phyloP scores from a whole-genome alignment of 1,140 invertebrate species.

The Danaus plexippus region DNA sequence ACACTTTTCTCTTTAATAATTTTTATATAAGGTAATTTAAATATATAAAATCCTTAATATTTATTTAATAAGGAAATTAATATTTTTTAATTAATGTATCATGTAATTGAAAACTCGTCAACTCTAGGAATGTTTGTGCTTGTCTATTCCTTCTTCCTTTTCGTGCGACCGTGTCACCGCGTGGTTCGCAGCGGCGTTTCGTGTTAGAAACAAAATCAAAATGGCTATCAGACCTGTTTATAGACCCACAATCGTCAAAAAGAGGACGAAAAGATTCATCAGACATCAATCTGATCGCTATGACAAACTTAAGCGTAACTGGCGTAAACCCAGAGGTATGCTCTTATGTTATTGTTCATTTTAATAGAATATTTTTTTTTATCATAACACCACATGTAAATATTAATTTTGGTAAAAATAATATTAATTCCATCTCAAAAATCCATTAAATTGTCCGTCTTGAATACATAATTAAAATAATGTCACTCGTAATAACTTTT shows the following conservation, averaged over 20 bases:
- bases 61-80: too few relatives aligned
- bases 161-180: conserved; percentile 68
- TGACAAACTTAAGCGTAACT: conserved; percentile 87
- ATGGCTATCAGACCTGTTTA: conserved; percentile 92
- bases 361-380: too few relatives aligned
- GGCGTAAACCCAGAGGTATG: conserved; percentile 76
- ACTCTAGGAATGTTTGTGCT: conserved; percentile 50
- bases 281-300: conserved; percentile 98
- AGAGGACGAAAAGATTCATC: conserved; percentile 96
- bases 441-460: too few relatives aligned
- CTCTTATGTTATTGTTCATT: neutral
- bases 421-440: too few relatives aligned
- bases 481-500: too few relatives aligned
- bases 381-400: too few relatives aligned
- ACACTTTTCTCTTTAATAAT: too few relatives aligned
- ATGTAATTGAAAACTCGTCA: conserved; percentile 38
- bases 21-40: too few relatives aligned
- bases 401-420: too few relatives aligned
- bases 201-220: conserved; percentile 57
- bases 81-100: too few relatives aligned
- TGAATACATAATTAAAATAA: too few relatives aligned
- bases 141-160: conserved; percentile 65
- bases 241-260: conserved; percentile 93
- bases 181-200: conserved; percentile 62
- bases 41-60: too few relatives aligned